Base-by-base conservation (phyloP, 2,888 invertebrate species). In the Apodemia mormo region DNA sequence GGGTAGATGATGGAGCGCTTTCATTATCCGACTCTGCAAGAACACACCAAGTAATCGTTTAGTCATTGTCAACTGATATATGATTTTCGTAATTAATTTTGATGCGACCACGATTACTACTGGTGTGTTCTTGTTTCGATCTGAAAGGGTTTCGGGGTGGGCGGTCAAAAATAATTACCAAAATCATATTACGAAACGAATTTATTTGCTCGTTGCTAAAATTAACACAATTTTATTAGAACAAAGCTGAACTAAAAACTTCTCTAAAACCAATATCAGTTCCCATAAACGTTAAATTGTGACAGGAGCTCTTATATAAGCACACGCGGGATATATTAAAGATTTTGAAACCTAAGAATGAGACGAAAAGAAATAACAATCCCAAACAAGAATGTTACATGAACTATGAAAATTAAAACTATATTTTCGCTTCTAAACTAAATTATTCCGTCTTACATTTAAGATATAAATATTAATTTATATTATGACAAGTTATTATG, bases 1-100 rank as follows among this genome's bases (percentile, higher is more conserved):
- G 96, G 76, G 95, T 95, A 71, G 92, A 90, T 52, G 95, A 94
- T 40, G 95, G 95, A 77, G 94, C 94, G 85, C 96, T 96, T 94
- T 96, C 96, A 87, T 94, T 95, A 94, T 96, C 96, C 81, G 96
- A 96, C 90, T 96, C 96, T 96, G 95, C 94, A 96, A 96, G 95
- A 95, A 96, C 94, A 95, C 94, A 95, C 88, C 82, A 82, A 84
- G 81, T 80, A 78, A 82, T 81, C 86, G 84, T 84, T 89, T 85
- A 89, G 80, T 85, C 81, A 79, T 64, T 80, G 77, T 76, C 49
- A 33, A 10, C 40, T 8, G 10, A 76, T 74, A 75, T 70, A 88
- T 88, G 90, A 91, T 92, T 92, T 92, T 90, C 88, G 92, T 93
- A 92, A 92, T 92, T 93, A 92, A 80, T 87, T 93, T 93, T 92